Base-by-base conservation (phyloP, 2,797 vertebrate species). In the Percopsis omiscomaycus region DNA sequence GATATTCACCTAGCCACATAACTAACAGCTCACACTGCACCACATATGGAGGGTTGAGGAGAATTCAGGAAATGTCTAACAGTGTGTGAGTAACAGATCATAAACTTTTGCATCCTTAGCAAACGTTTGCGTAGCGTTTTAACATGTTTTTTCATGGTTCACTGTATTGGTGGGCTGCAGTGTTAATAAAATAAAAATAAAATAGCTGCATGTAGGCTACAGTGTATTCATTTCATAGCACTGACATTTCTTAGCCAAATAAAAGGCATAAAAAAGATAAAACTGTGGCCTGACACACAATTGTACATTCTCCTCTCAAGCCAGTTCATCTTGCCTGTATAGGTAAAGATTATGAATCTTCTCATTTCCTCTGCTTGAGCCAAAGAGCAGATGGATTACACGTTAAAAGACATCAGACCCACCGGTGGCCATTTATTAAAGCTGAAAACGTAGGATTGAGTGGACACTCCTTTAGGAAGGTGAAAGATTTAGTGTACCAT, bases 301-400 rank as follows among this genome's bases (percentile, higher is more conserved):
- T 88, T 59, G 55, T 80, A 88, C 72, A 71, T 65, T 75, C 61
- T 66, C 63, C 3, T 73, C 73, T 57, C 64, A 28, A 12, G 59
- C 75, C 71, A 29, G 69, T 66, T 81, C 59, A 69, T 74, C 69
- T 80, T 64, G 63, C 82, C 76, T 50, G 56, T 1, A 68, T 80
- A 84, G 88, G 79, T 88, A 88, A 62, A 80, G 86, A 86, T 89
- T 87, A 83, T 78, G 70, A 73, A 89, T 88, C 79, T 79, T 66
- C 66, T 88, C 77, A 86, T 87, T 89, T 89, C 84, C 85, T 80
- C 64, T 11, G 37, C 62, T 29, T 74, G 68, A 87, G 75, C 74
- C 80, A 67, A 73, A 74, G 62, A 80, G 74, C 84, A 91, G 88
- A 92, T 89, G 89, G 87, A 87, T 89, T 83, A 72, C 73, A 78